Evolutionary conservation across 2,113 vertebrate species (phyloP).

Genomic region (Apodemus sylvaticus): DNA sequence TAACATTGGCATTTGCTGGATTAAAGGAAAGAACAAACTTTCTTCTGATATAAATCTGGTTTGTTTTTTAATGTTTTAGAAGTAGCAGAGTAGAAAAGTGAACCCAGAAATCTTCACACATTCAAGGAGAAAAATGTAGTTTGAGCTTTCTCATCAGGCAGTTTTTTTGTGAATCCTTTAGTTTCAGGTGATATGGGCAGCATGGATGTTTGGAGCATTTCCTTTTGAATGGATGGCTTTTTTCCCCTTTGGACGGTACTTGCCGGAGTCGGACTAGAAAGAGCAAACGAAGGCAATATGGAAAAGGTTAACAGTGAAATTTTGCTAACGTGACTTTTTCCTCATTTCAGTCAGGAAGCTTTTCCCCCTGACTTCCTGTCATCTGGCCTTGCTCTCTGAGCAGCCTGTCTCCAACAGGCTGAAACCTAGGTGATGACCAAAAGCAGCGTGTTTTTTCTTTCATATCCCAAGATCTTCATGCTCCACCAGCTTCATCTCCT

Average conservation of each 20-base stretch:
- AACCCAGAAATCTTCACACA: conserved; percentile 8
- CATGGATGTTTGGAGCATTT: conserved; percentile 36
- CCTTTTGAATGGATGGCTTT: conserved; percentile 54
- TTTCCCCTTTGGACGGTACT: conserved; percentile 63
- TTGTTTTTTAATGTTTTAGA: conserved; percentile 46
- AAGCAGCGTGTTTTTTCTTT: not conserved
- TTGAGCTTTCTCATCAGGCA: not conserved
- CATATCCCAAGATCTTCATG: not conserved
- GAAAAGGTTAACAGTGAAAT: conserved; percentile 70
- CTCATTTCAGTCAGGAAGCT: conserved; percentile 40
- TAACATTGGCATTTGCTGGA: conserved; percentile 32
- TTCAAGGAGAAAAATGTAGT: conserved; percentile 22
- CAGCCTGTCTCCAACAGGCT: not conserved
- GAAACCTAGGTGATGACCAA: conserved; percentile 22
- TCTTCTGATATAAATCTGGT: conserved; percentile 37
- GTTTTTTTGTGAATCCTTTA: conserved; percentile 57
- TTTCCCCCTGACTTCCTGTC: not conserved
- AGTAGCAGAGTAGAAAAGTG: not conserved
- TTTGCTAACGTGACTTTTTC: conserved; percentile 72
- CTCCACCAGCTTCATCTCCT: not conserved
- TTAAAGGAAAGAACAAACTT: conserved; percentile 60
- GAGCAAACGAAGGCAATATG: conserved; percentile 54
- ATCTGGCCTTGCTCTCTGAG: not conserved
- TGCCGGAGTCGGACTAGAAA: conserved; percentile 56
- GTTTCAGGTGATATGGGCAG: not conserved